These are phyloP conservation scores for Columbina picui DNA, from an alignment of 2,113 vertebrate species.

Conservation along the genomic window DNA sequence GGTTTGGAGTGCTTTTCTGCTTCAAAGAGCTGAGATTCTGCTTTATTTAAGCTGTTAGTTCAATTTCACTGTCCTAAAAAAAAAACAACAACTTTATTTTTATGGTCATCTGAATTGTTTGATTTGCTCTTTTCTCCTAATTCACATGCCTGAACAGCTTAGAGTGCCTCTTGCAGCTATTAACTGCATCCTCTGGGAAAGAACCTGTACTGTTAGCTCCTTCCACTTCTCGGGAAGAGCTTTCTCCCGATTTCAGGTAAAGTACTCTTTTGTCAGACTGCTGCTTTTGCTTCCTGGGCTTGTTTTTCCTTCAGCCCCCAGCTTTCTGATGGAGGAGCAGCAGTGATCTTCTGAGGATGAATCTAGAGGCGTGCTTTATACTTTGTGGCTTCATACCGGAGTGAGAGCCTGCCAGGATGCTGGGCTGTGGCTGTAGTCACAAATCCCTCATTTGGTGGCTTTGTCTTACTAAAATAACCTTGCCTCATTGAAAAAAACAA, in stretches of 20 bases:
- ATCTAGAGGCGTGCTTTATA: fast-evolving
- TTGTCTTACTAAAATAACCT: background rate
- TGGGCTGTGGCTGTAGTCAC: background rate
- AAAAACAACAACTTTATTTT: background rate
- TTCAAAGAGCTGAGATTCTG: background rate
- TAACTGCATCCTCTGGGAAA: background rate
- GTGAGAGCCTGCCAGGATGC: background rate
- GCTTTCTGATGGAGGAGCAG: background rate
- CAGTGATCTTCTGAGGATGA: background rate
- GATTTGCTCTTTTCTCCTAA: background rate
- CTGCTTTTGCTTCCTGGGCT: background rate
- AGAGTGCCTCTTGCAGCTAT: background rate
- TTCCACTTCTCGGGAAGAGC: background rate
- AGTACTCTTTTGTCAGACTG: background rate
- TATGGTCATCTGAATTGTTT: background rate
- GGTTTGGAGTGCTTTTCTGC: background rate
- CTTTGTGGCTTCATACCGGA: background rate
- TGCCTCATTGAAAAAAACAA: background rate
- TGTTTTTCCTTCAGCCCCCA: background rate
- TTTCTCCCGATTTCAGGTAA: background rate
- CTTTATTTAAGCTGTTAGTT: background rate
- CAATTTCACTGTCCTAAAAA: background rate
- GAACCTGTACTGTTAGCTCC: background rate
- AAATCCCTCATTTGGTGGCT: background rate
- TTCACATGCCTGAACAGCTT: background rate